A percentile compares a stretch with the other conserved stretches of the same genome.
These are phyloP conservation scores for Ictalurus furcatus DNA, from an alignment of 2,113 vertebrate genomes.

Conservation along the genomic window DNA sequence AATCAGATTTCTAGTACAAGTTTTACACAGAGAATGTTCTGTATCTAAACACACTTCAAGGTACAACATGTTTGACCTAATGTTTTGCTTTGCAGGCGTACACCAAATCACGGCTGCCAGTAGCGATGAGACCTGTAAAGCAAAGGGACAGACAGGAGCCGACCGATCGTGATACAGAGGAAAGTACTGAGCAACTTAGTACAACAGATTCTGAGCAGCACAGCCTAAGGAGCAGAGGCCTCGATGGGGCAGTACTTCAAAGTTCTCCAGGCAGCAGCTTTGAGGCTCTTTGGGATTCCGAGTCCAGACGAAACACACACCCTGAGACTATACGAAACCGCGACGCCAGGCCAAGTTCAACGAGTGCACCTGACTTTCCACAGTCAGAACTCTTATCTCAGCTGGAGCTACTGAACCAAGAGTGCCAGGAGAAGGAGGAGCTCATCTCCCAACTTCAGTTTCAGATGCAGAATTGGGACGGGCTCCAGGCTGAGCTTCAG, in stretches of 20 bases:
- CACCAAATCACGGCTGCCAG: constrained; percentile 80
- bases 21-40: too few species aligned
- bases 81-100: constrained; percentile 63
- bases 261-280: constrained; percentile 16
- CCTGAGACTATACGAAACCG: background rate
- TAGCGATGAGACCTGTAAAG: constrained; percentile 71
- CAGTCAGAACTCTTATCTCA: constrained; percentile 60
- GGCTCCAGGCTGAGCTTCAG: constrained; percentile 63
- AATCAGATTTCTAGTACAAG: too few species aligned
- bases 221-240: constrained; percentile 22
- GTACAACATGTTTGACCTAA: background rate
- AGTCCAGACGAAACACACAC: constrained; percentile 21
- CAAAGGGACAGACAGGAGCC: constrained; percentile 41
- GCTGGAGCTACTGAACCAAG: constrained; percentile 74
- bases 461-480: constrained; percentile 64
- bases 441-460: constrained; percentile 66
- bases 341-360: background rate
- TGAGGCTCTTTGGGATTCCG: constrained; percentile 28
- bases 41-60: background rate
- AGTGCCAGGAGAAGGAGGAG: constrained; percentile 74
- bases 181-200: constrained; percentile 45
- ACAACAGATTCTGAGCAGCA: constrained; percentile 30
- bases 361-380: background rate
- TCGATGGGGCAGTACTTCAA: background rate
- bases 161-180: constrained; percentile 37